Evolutionary conservation across 1,140 invertebrate species (phyloP).

Genomic region (Zelostemma sp.): DNA sequence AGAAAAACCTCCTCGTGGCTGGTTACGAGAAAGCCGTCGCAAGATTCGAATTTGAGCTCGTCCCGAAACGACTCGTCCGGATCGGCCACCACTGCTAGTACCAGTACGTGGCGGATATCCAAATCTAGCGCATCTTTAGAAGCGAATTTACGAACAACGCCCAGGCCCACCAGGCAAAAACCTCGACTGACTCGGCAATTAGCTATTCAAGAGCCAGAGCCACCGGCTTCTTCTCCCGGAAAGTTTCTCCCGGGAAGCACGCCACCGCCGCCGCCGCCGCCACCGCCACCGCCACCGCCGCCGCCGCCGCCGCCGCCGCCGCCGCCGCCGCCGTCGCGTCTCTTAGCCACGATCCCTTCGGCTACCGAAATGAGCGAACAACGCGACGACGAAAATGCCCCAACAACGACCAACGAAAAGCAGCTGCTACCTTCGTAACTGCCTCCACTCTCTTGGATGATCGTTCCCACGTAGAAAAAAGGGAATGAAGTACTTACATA

Average conservation of each 20-base stretch:
- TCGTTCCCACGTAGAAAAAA: no score
- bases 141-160: constrained; percentile 51
- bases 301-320: no score
- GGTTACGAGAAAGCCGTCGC: constrained; percentile 88
- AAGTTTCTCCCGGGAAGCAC: no score
- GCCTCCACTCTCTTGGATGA: no score
- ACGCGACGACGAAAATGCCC: constrained; percentile 74
- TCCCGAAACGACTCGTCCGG: constrained; percentile 91
- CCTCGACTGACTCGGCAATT: constrained; percentile 82
- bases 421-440: no score
- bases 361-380: constrained; percentile 84
- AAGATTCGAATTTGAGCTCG: constrained; percentile 89
- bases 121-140: constrained; percentile 77
- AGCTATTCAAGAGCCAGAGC: constrained; percentile 78
- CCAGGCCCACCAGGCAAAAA: constrained; percentile 67
- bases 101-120: constrained; percentile 86
- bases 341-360: constrained; percentile 85
- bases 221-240: constrained; percentile 75
- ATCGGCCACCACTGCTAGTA: constrained; percentile 86
- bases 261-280: no score
- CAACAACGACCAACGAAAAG: no score
- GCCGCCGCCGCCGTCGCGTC: no score
- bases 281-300: no score
- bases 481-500: no score
- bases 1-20: constrained; percentile 87